Evolutionary conservation across 2,888 invertebrate genomes (phyloP).

Genomic region (Hypercompe scribonia): DNA sequence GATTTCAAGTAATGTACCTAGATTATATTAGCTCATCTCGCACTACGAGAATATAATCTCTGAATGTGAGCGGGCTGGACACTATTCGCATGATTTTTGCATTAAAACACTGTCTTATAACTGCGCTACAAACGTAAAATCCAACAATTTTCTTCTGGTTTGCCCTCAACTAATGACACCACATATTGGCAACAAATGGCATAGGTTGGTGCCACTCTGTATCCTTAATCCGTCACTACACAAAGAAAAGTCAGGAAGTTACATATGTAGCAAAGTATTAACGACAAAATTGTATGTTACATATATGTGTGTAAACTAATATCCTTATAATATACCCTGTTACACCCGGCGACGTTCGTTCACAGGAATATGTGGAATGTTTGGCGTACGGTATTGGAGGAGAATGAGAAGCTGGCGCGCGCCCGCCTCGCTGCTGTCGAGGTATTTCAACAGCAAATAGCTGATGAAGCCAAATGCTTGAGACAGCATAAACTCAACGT

Average conservation of each 20-base stretch:
- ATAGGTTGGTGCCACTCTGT: too few relatives aligned
- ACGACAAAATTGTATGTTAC: neutral
- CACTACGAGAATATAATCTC: neutral
- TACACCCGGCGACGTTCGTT: neutral
- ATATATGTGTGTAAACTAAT: neutral
- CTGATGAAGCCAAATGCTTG: slow-evolving; percentile 95
- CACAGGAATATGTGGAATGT: slow-evolving; percentile 98
- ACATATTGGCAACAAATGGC: too few relatives aligned
- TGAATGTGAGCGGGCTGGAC: neutral
- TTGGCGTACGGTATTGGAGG: slow-evolving; percentile 98
- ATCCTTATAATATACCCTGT: neutral
- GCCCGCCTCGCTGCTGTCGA: slow-evolving; percentile 97
- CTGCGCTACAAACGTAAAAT: neutral
- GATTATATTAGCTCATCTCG: slow-evolving; percentile 1
- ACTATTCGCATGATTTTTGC: neutral
- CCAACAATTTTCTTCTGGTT: neutral
- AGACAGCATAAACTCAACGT: slow-evolving; percentile 93
- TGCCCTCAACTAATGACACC: too few relatives aligned
- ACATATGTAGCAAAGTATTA: neutral
- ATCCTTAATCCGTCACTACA: too few relatives aligned
- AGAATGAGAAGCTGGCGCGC: slow-evolving; percentile 96
- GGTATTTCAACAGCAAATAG: slow-evolving; percentile 97
- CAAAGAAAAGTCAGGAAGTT: neutral
- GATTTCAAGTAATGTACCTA: slow-evolving; percentile 15
- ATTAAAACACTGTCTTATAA: neutral